Percentiles rank a stretch among this genome's conserved stretches.
Conservation (phyloP, 2,888 invertebrate genomes). For the Eupithecia exiguata region DNA sequence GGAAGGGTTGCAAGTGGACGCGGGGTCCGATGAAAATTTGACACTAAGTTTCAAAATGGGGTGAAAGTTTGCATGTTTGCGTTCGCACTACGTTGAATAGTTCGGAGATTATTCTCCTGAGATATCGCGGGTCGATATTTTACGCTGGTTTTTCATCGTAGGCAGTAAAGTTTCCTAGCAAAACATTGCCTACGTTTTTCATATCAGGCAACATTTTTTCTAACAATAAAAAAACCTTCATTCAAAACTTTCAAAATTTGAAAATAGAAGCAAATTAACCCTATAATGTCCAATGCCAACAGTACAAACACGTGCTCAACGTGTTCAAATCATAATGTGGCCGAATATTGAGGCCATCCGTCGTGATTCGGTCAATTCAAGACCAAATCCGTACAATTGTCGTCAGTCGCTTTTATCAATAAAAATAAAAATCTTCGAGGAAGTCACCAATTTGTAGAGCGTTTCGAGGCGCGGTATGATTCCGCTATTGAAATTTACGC, state of each 20-base stretch:
- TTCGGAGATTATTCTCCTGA: conserved; percentile 39
- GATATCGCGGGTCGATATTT: conserved; percentile 27
- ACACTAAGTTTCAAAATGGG: conserved; percentile 75
- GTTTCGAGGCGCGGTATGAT: conserved; percentile 27
- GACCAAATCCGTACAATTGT: conserved; percentile 79
- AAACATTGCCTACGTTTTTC: neutral
- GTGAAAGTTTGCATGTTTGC: conserved; percentile 66
- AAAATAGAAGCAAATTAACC: conserved; percentile 18
- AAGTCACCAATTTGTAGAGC: conserved; percentile 75
- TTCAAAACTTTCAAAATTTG: conserved; percentile 13
- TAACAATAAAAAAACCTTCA: neutral
- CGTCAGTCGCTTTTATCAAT: conserved; percentile 77
- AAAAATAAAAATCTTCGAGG: conserved; percentile 81
- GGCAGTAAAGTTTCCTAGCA: neutral
- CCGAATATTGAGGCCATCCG: conserved; percentile 49
- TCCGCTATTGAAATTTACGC: conserved; percentile 36
- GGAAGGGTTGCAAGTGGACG: conserved; percentile 79
- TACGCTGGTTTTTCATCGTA: neutral
- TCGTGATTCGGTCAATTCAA: conserved; percentile 70
- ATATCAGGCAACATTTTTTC: neutral
- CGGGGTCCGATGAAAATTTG: conserved; percentile 74
- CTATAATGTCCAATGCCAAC: conserved; percentile 15
- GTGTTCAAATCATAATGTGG: conserved; percentile 37
- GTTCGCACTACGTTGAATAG: conserved; percentile 43
- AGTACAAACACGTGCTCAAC: conserved; percentile 25